Evolutionary conservation across 2,888 invertebrate genomes (phyloP), one percentile per base, ranked within the genome.

Genomic region (Drosophila falleni): DNA sequence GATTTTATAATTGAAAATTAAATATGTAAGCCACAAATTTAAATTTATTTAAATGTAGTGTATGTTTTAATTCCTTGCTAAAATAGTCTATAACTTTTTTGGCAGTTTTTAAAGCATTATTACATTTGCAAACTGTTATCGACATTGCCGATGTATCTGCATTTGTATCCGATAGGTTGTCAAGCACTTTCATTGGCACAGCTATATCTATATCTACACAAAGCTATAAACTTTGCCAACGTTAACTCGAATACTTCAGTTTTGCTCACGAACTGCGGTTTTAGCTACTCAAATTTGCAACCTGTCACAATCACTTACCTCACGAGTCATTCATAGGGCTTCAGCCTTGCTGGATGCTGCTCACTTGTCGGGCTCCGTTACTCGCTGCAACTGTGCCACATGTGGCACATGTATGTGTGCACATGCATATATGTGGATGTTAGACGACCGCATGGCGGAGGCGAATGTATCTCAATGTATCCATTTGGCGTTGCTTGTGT

Each of bases 231-330:
- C 46, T 64, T 39, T 23, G 46, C 13, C 39, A 50, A 16, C 35
- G 29, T 54, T 51, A 16, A 15, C 26, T 35, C 51, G 50, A 55
- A 56, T 53, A 35, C 42, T 54, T 69, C 13, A 55, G 37, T 31
- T 33, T 15, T 39, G 56, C 63, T 49, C 41, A 26, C 51, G 49
- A 31, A 42, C 37, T 68, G 67, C 39, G 75, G 60, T 49, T 70
- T 60, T 35, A 50, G 23, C 76, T 60, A 66, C 71, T 71, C 69
- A 60, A 62, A 67, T 69, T 71, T 62, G 42, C 61, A 60, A 44
- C 49, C 59, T 54, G 81, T 66, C 85, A 66, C 11, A 72, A 53
- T 60, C 67, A 72, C 60, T 68, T 62, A 68, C 16, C 71, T 23
- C 56, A 53, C 56, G 42, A 75, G 59, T 68, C 69, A 68, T 51